Evolutionary conservation across 2,888 invertebrate genomes (phyloP), one percentile per base, ranked within the genome.

Genomic region (Allacma fusca): DNA sequence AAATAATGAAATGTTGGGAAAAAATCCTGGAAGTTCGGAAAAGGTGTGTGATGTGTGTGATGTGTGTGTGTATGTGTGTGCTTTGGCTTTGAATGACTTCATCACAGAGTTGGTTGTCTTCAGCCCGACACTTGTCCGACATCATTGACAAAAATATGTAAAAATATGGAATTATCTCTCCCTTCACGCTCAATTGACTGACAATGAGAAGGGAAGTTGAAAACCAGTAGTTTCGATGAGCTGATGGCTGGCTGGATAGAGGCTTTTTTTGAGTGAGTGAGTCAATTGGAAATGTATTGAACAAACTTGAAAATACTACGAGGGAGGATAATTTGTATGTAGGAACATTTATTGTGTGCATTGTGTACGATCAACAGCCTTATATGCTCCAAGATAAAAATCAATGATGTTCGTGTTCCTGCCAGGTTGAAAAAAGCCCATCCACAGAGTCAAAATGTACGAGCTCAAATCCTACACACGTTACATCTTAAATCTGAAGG

Each of bases 101-200:
- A 50, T 50, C 50, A 50, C 16, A 19, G 19, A 19, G 16, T 16
- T 50, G 16, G 19, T 16, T 50, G 50, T 50, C 50, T 50, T 50
- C 50, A 50, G 19, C 19, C n/a, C 50, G 50, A 50, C 50, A 50
- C 50, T n/a, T n/a, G 50, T 1, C 50, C 50, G 50, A 50, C 50
- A n/a, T 50, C 50, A 50, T 50, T 50, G 50, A 50, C 50, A 50
- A 50, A 50, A 50, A 50, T 50, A 50, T 50, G 50, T 50, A 50
- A 50, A 50, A 50, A 50, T 50, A 50, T 9, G 50, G 50, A 50
- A 50, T 16, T 12, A 50, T 50, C 50, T 50, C 50, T 50, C 4
- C 50, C 2, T 50, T 50, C 50, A 50, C 19, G 50, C 50, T 50
- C 50, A 50, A 50, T 50, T 50, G 50, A 50, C 50, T 50, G 50